Conservation (phyloP, 1,140 invertebrate species). For the Leguminivora glycinivorella region DNA sequence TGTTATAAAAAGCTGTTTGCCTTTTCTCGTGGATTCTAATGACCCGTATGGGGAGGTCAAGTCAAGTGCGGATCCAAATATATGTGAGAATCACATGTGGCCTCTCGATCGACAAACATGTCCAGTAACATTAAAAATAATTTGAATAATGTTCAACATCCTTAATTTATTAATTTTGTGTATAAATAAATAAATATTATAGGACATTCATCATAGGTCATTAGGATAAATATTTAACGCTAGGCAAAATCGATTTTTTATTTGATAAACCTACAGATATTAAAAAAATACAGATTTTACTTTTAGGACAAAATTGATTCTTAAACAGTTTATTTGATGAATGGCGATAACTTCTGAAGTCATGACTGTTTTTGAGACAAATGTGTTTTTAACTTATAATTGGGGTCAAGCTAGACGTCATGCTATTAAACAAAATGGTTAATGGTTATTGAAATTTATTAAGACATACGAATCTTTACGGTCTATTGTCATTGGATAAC, state of each 20-base stretch:
- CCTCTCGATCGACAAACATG: background rate
- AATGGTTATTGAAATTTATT: background rate
- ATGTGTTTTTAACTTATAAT: constrained; percentile 3
- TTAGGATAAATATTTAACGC: no score
- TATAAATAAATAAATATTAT: no score
- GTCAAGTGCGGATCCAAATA: background rate
- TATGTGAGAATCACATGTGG: background rate
- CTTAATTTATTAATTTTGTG: background rate
- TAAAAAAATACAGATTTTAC: no score
- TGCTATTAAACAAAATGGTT: background rate
- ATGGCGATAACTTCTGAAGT: background rate
- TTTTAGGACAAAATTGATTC: no score
- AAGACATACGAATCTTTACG: background rate
- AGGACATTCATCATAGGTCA: no score
- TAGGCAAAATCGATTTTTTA: no score
- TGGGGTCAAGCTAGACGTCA: background rate
- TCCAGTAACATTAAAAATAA: background rate
- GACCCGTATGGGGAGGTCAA: constrained; percentile 13
- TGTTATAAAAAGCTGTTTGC: constrained; percentile 29
- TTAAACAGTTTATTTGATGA: background rate
- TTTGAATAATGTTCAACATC: background rate
- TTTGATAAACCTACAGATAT: no score
- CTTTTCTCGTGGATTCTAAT: constrained; percentile 17
- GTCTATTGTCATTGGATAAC: background rate
- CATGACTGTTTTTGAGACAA: background rate